Conservation (phyloP, 2,113 vertebrate species). For the Alexandromys fortis region DNA sequence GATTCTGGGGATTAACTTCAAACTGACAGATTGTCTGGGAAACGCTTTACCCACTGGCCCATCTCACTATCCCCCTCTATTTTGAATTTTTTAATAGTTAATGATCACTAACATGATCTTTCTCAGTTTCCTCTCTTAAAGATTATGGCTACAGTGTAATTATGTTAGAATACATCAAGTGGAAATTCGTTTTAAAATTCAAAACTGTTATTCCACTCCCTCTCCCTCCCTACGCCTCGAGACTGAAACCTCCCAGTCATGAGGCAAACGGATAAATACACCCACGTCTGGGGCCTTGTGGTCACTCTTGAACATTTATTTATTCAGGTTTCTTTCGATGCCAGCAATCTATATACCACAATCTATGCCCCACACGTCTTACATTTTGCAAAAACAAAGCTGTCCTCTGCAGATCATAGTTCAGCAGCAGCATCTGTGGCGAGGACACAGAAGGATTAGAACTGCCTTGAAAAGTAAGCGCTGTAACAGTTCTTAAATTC, state of each 20-base stretch:
- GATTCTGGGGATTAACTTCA: not conserved
- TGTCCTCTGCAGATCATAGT: slow-evolving; percentile 29
- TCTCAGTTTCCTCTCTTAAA: not conserved
- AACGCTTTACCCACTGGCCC: not conserved
- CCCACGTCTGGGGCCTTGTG: slow-evolving; percentile 80
- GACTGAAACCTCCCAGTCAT: slow-evolving; percentile 80
- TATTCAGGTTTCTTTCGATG: slow-evolving; percentile 67
- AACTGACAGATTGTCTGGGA: not conserved
- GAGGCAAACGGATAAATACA: slow-evolving; percentile 81
- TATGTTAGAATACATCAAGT: no score
- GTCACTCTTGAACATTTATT: slow-evolving; percentile 79
- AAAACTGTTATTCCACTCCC: slow-evolving; percentile 62
- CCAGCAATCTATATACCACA: slow-evolving; percentile 35
- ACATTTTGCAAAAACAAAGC: slow-evolving; percentile 58
- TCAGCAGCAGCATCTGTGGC: not conserved
- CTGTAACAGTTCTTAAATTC: slow-evolving; percentile 2
- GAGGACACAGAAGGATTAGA: not conserved
- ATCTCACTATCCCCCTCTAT: not conserved
- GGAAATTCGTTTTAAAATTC: slow-evolving; percentile 57
- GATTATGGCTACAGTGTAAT: slow-evolving; percentile 46
- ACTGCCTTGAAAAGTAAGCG: not conserved
- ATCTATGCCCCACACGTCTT: slow-evolving; percentile 28
- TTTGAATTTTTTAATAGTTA: slow-evolving; percentile 37
- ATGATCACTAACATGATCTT: not conserved
- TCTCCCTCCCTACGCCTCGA: slow-evolving; percentile 19